Evolutionary conservation across 2,888 invertebrate genomes (phyloP), one percentile per base, ranked within the genome.

Genomic region (Eristalis pertinax): DNA sequence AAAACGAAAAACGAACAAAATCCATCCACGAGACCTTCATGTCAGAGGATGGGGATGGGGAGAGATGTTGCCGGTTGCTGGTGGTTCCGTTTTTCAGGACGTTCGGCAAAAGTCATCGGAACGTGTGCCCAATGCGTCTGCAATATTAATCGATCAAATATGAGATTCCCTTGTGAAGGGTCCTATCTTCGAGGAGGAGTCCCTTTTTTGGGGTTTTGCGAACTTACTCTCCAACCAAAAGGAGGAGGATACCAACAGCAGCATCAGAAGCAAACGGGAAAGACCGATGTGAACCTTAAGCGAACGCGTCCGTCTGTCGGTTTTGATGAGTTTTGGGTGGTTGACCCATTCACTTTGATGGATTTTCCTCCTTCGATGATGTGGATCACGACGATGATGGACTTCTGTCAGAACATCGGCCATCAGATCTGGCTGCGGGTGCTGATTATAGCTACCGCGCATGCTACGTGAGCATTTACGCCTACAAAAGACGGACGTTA

Each of bases 401-500:
- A 84, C 84, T 84, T 80, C 87, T 84, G 87, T 87, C 87, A 87
- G 87, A 84, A 26, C 76, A 76, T 38, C 72, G 63, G 68, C 69
- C 67, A 43, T 38, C 70, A 13, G 68, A 22, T 58, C 19, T 15
- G 24, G 26, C 62, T 70, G 50, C 78, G 84, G 87, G 88, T 84
- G 88, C 80, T 90, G 90, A 84, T 90, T 89, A 90, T 89, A 89
- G 90, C 89, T 89, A 88, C 89, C 89, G 89, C 89, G 89, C 89
- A 82, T 81, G 84, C 85, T 83, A 90, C 90, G 90, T 90, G 89
- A 74, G 56, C 72, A 73, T 76, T 67, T 79, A 90, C 90, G 89
- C 90, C 90, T 89, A 81, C 65, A 76, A 86, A 79, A 70, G 38
- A 26, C n/a, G 68, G 22, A 56, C 2, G 70, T 56, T 38, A 50